These are phyloP conservation scores for Sesia apiformis DNA, from an alignment of 2,888 invertebrate genomes.

Conservation along the genomic window DNA sequence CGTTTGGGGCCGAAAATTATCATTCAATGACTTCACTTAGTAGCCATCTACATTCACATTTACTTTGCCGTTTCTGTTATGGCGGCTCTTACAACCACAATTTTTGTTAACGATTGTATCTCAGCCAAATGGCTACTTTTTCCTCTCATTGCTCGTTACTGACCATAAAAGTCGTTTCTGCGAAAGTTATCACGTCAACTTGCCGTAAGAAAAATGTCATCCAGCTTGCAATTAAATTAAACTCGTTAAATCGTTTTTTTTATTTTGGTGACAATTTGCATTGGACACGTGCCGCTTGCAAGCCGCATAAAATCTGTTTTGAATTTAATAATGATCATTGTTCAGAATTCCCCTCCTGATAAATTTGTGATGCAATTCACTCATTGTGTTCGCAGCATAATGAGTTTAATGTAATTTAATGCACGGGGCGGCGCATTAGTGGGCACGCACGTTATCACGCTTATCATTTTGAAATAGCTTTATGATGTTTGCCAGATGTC, in stretches of 20 bases:
- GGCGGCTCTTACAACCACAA: slow-evolving; percentile 12
- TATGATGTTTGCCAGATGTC: slow-evolving; percentile 61
- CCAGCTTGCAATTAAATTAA: slow-evolving; percentile 29
- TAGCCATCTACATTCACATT: slow-evolving; percentile 16
- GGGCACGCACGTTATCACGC: slow-evolving; percentile 52
- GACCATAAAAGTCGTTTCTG: slow-evolving; percentile 35
- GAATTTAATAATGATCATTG: slow-evolving; percentile 22
- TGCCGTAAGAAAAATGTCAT: slow-evolving; percentile 15
- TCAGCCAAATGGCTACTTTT: slow-evolving; percentile 27
- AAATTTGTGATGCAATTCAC: slow-evolving; percentile 19
- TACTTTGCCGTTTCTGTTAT: slow-evolving; percentile 24
- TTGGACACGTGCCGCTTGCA: slow-evolving; percentile 40
- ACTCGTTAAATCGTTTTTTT: slow-evolving; percentile 13
- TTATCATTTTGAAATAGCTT: slow-evolving; percentile 61
- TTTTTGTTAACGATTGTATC: slow-evolving; percentile 22
- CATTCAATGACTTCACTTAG: slow-evolving; percentile 25
- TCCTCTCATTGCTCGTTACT: slow-evolving; percentile 19
- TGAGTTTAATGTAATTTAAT: slow-evolving; percentile 58
- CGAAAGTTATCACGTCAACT: slow-evolving; percentile 31
- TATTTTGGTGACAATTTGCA: slow-evolving; percentile 32
- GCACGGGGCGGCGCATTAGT: slow-evolving; percentile 54
- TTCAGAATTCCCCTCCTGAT: slow-evolving; percentile 29
- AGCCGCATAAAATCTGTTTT: slow-evolving; percentile 17
- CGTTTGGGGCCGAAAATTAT: slow-evolving; percentile 18
- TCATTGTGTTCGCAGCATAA: slow-evolving; percentile 51